A percentile compares a stretch with the other conserved stretches of the same genome.
These are phyloP conservation scores for Eutolmus rufibarbis DNA, from an alignment of 2,888 invertebrate species.

Conservation along the genomic window DNA sequence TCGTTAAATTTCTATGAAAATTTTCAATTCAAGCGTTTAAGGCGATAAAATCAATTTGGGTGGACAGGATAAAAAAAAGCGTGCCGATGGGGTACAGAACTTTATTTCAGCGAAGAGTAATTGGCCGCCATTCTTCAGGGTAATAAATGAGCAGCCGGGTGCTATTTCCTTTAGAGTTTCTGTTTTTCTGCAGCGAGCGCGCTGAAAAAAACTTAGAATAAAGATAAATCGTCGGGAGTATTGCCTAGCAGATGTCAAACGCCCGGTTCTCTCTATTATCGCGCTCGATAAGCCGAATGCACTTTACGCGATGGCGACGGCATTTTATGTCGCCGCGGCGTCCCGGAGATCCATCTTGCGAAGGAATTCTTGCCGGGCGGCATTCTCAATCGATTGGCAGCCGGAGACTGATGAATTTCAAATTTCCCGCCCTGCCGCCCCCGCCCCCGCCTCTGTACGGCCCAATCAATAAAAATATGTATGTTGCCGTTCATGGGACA, in stretches of 20 bases:
- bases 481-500: neutral
- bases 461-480: constrained; percentile 6
- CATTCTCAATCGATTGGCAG: neutral
- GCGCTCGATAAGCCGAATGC: constrained; percentile 24
- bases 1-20: neutral
- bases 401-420: constrained; percentile 30
- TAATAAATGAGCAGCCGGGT: constrained; percentile 30
- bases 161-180: neutral
- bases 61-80: neutral
- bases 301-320: neutral
- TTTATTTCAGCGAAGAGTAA: constrained; percentile 36
- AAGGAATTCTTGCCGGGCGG: neutral
- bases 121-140: constrained; percentile 34
- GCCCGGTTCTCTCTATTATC: constrained; percentile 22
- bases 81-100: neutral
- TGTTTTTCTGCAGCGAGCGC: neutral
- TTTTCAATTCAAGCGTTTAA: neutral
- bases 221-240: constrained; percentile 31
- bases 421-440: neutral
- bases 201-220: constrained; percentile 8
- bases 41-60: constrained; percentile 19
- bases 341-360: neutral
- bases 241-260: constrained; percentile 36
- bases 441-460: neutral
- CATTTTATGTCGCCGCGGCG: neutral